Percentiles rank a stretch among this genome's conserved stretches.
phyloP scores from a whole-genome alignment of 2,113 vertebrate species.

The Otus sunia region DNA sequence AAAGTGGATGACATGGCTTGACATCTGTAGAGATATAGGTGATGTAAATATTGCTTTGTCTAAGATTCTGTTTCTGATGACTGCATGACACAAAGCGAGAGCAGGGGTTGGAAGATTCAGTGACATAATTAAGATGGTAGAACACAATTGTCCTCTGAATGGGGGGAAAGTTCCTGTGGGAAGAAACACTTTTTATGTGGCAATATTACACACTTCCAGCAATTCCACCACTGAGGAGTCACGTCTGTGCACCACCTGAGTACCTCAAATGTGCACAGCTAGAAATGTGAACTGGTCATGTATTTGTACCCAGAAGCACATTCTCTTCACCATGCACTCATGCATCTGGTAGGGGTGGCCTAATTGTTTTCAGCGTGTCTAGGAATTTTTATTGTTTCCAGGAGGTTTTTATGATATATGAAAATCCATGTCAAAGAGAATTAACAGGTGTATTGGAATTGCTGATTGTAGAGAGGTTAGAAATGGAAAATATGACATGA shows the following conservation, averaged over 20 bases:
- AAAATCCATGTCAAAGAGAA: background rate
- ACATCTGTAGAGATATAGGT: background rate
- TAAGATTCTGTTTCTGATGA: background rate
- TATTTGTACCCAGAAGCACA: background rate
- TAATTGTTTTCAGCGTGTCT: background rate
- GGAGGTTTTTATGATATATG: background rate
- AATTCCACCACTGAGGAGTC: background rate
- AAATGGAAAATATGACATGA: background rate
- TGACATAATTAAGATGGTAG: background rate
- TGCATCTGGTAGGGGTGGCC: background rate
- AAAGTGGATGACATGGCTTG: background rate
- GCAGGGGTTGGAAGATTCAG: background rate
- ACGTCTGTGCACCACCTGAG: background rate
- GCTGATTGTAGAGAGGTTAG: background rate
- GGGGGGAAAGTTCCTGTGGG: fast-evolving
- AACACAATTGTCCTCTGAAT: background rate
- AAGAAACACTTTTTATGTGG: background rate
- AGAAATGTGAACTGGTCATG: background rate
- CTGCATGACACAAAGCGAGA: background rate
- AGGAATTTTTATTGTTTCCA: background rate
- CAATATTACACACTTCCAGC: background rate
- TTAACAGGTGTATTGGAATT: background rate
- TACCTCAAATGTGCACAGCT: background rate
- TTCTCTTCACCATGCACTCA: background rate
- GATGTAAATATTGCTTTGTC: background rate